These are phyloP conservation scores for Diabrotica balteata DNA, from an alignment of 2,888 invertebrate genomes.

Conservation along the genomic window DNA sequence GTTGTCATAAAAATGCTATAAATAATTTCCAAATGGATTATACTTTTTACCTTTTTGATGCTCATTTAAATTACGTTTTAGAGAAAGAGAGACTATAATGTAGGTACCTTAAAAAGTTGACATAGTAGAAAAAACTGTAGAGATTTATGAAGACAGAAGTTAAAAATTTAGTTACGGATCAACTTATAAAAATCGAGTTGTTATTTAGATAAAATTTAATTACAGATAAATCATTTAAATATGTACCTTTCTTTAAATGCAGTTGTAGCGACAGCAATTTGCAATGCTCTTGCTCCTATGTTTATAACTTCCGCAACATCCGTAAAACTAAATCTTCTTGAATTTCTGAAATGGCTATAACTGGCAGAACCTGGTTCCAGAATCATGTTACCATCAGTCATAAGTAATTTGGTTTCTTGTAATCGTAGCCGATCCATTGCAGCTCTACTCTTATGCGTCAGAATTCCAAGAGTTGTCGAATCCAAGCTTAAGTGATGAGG, in stretches of 20 bases:
- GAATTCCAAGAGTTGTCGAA: slow-evolving; percentile 39
- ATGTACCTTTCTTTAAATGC: slow-evolving; percentile 61
- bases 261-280: slow-evolving; percentile 63
- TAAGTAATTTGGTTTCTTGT: slow-evolving; percentile 53
- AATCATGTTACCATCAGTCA: slow-evolving; percentile 54
- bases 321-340: slow-evolving; percentile 52
- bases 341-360: slow-evolving; percentile 59
- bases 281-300: slow-evolving; percentile 61
- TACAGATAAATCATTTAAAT: too few species aligned
- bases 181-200: too few species aligned
- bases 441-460: slow-evolving; percentile 49
- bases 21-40: too few species aligned
- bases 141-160: too few species aligned
- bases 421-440: slow-evolving; percentile 58
- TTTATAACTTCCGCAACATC: slow-evolving; percentile 59
- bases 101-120: too few species aligned
- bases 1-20: too few species aligned
- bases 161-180: too few species aligned
- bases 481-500: slow-evolving; percentile 44
- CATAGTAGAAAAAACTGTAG: too few species aligned
- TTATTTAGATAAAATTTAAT: too few species aligned
- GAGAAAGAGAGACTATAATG: too few species aligned
- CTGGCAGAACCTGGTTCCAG: slow-evolving; percentile 57
- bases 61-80: too few species aligned
- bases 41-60: too few species aligned